Percentiles rank a stretch among this genome's conserved stretches.
These are phyloP conservation scores for Pseudochirops corinnae DNA, from an alignment of 2,797 vertebrate genomes.

Conservation along the genomic window DNA sequence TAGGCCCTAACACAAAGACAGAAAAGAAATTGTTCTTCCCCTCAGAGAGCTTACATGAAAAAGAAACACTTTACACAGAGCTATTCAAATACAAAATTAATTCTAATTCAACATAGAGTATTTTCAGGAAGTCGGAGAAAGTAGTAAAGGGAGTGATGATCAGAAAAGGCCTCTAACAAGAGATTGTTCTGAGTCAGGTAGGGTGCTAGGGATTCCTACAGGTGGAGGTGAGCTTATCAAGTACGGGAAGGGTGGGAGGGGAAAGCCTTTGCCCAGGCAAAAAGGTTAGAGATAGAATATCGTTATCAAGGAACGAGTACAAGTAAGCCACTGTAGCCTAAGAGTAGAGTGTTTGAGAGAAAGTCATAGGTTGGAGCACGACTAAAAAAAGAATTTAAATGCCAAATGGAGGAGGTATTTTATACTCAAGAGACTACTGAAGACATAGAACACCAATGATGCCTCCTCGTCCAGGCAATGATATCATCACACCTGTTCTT, in stretches of 20 bases:
- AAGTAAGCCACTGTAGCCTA: not conserved
- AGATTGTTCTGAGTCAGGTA: not conserved
- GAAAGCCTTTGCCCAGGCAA: not conserved
- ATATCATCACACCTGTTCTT: not conserved
- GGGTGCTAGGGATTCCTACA: not conserved
- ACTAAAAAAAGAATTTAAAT: not conserved
- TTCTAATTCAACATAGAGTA: not conserved
- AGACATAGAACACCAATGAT: not conserved
- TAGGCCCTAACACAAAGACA: not conserved
- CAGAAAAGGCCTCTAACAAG: not conserved
- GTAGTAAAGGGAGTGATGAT: not conserved
- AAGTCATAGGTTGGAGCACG: not conserved
- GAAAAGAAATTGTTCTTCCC: not conserved
- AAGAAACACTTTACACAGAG: not conserved
- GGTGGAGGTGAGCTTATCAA: not conserved
- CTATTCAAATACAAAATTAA: not conserved
- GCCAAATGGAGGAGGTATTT: not conserved
- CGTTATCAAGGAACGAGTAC: not conserved
- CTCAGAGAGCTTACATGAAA: not conserved
- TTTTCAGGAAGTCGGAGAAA: not conserved
- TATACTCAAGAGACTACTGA: not conserved
- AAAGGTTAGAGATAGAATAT: not conserved
- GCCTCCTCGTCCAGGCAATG: not conserved
- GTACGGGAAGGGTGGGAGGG: not conserved
- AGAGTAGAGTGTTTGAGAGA: not conserved